Percentiles rank a stretch among this genome's conserved stretches.
Conservation (phyloP, 1,140 invertebrate species). For the Sycobia sp. region DNA sequence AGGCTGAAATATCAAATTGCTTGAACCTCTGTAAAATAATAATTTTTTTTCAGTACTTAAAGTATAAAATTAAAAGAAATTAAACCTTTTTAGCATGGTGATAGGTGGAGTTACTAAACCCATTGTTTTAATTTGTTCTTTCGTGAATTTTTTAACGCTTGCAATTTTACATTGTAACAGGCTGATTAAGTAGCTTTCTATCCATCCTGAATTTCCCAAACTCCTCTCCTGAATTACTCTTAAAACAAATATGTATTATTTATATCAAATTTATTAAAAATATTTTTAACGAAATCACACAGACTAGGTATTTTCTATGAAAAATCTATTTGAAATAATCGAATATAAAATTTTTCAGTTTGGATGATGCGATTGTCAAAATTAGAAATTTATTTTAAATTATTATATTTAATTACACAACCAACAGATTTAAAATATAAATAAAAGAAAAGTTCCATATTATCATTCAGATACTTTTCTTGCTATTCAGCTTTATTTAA, state of each 20-base stretch:
- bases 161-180: slow-evolving; percentile 63
- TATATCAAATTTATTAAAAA: too few relatives aligned
- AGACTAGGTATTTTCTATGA: too few relatives aligned
- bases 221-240: slow-evolving; percentile 67
- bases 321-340: too few relatives aligned
- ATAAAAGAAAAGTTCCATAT: too few relatives aligned
- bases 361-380: too few relatives aligned
- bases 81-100: slow-evolving; percentile 56
- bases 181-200: slow-evolving; percentile 67
- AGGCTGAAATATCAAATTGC: neutral
- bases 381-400: too few relatives aligned
- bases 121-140: slow-evolving; percentile 42
- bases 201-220: slow-evolving; percentile 69
- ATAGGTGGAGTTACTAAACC: slow-evolving; percentile 57
- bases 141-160: slow-evolving; percentile 52
- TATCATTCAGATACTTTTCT: too few relatives aligned
- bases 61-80: slow-evolving; percentile 10
- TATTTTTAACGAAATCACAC: too few relatives aligned
- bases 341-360: too few relatives aligned
- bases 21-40: neutral
- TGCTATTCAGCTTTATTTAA: too few relatives aligned
- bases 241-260: neutral
- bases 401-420: too few relatives aligned
- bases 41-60: neutral
- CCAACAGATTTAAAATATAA: too few relatives aligned